Evolutionary conservation across 2,113 vertebrate genomes (phyloP).

Genomic region (Atrichornis clamosus): DNA sequence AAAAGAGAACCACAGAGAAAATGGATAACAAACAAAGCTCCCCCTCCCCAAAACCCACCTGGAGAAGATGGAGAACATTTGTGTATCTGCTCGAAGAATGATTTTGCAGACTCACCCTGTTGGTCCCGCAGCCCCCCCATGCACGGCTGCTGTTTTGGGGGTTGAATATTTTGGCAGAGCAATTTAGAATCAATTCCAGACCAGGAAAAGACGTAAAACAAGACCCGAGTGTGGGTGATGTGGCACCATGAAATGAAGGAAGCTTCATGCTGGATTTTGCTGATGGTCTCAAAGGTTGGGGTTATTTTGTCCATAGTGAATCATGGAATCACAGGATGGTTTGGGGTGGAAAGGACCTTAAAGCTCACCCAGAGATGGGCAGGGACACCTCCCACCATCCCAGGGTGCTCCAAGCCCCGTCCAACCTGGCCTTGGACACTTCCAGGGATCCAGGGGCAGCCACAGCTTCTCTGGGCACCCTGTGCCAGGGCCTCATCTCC

Average conservation of each 20-base stretch:
- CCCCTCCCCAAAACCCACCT: not conserved
- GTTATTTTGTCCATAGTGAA: not conserved
- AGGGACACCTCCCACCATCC: not conserved
- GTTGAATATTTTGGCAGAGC: not conserved
- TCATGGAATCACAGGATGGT: not conserved
- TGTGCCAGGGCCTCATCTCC: not conserved
- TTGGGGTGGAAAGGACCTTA: not conserved
- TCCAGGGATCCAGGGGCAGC: not conserved
- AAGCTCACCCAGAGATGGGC: not conserved
- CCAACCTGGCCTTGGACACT: not conserved
- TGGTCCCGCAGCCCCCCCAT: not conserved
- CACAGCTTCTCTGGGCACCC: not conserved
- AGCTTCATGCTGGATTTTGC: not conserved
- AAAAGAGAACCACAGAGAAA: not conserved
- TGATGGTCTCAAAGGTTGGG: not conserved
- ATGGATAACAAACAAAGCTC: not conserved
- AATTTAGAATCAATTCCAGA: not conserved
- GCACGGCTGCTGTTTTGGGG: not conserved
- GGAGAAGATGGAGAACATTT: not conserved
- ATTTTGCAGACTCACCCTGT: not conserved
- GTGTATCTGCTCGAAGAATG: not conserved
- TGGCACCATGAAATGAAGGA: not conserved
- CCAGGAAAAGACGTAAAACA: not conserved
- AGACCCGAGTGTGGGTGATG: not conserved
- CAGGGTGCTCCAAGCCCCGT: not conserved